phyloP scores from a whole-genome alignment of 2,888 invertebrate species.

The Ichneumon xanthorius region DNA sequence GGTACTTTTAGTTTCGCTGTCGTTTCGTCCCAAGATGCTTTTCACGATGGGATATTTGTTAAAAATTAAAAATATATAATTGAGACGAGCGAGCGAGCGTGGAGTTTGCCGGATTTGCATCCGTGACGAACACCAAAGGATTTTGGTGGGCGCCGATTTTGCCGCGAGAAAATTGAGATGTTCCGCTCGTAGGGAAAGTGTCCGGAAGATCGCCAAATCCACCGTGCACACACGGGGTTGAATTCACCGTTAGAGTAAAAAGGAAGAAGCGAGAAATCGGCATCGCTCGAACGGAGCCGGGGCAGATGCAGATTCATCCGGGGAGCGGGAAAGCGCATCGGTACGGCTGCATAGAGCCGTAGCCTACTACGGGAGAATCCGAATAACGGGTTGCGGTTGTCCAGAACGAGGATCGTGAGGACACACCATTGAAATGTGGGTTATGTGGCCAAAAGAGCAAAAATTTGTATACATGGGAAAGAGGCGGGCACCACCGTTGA shows the following conservation, averaged over 20 bases:
- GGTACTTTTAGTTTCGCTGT: too few relatives aligned
- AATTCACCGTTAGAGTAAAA: conserved; percentile 77
- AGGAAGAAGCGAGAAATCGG: conserved; percentile 19
- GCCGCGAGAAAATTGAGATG: conserved; percentile 70
- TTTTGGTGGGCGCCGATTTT: neutral
- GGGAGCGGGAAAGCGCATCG: conserved; percentile 35
- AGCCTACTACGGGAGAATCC: conserved; percentile 74
- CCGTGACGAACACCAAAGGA: conserved; percentile 17
- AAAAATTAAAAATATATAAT: conserved; percentile 25
- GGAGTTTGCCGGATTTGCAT: neutral
- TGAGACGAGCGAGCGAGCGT: conserved; percentile 4
- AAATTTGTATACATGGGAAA: conserved; percentile 83
- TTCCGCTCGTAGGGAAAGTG: conserved; percentile 60
- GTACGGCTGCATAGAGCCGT: conserved; percentile 17
- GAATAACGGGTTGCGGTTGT: conserved; percentile 83
- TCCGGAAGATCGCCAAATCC: conserved; percentile 66
- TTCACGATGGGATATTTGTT: neutral
- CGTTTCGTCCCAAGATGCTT: too few relatives aligned
- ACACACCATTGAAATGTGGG: conserved; percentile 83
- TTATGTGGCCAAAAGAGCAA: conserved; percentile 83
- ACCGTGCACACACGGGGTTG: conserved; percentile 65
- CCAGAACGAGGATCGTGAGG: conserved; percentile 41
- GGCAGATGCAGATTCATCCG: conserved; percentile 66
- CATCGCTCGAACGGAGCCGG: conserved; percentile 16
- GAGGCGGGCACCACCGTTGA: conserved; percentile 63